These are phyloP conservation scores for Dascyllus trimaculatus DNA, from an alignment of 2,113 vertebrate species.

Conservation along the genomic window DNA sequence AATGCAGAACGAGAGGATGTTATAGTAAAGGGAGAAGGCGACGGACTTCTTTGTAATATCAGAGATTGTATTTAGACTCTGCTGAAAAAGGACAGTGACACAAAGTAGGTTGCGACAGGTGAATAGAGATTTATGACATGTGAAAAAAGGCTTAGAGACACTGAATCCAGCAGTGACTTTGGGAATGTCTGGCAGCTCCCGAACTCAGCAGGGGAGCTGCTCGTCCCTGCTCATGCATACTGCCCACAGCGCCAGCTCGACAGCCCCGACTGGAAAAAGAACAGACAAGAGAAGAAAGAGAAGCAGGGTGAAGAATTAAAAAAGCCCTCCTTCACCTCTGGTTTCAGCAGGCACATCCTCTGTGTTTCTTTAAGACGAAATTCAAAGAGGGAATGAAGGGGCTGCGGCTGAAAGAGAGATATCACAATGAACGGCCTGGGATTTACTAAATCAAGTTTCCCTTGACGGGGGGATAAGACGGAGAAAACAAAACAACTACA, in stretches of 20 bases:
- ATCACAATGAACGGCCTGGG: slow-evolving; percentile 48
- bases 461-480: slow-evolving; percentile 46
- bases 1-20: slow-evolving; percentile 80
- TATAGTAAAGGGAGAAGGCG: slow-evolving; percentile 51
- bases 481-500: slow-evolving; percentile 67
- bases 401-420: slow-evolving; percentile 53
- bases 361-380: slow-evolving; percentile 16
- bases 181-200: slow-evolving; percentile 51
- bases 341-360: slow-evolving; percentile 34
- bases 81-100: slow-evolving; percentile 34
- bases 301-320: slow-evolving; percentile 29
- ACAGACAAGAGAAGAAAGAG: slow-evolving; percentile 38
- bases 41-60: slow-evolving; percentile 3
- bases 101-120: slow-evolving; percentile 22
- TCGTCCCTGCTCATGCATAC: slow-evolving; percentile 26
- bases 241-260: slow-evolving; percentile 39
- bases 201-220: slow-evolving; percentile 48
- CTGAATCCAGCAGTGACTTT: slow-evolving; percentile 25
- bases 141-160: slow-evolving; percentile 34
- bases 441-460: slow-evolving; percentile 64
- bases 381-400: slow-evolving; percentile 28
- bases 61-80: slow-evolving; percentile 31
- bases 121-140: slow-evolving; percentile 43
- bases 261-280: slow-evolving; percentile 36
- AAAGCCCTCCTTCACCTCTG: slow-evolving; percentile 8